Evolutionary conservation across 2,113 vertebrate species (phyloP), one percentile per base, ranked within the genome.

Genomic region (Syngnathus floridae): DNA sequence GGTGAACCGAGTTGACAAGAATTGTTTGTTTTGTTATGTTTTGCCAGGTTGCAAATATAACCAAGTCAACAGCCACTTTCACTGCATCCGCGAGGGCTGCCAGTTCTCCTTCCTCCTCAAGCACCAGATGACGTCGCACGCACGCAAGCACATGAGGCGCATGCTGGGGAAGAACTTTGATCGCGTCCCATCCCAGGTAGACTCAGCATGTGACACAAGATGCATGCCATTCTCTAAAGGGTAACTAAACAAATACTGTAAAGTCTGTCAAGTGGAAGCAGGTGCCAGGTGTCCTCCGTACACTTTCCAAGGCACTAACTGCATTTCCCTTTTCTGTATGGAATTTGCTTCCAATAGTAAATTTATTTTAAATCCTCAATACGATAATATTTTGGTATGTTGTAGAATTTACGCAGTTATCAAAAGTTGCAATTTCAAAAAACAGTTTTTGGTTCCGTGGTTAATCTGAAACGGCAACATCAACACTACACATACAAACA

Each of bases 21-120:
- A 72, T 61, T 19, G 1, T 58, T 64, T 36, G 45, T 67, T 72
- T 66, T 51, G n/a, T 58, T 11, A 31, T 66, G 16, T 75, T 54
- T 65, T 65, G n/a, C 0, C 82, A 99, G 97, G 97, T 72, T 99
- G 96, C 82, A 98, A 99, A 80, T 98, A 99, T 84, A 98, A 98
- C 91, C 96, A 98, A 87, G 94, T 98, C 83, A 98, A 97, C 87
- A 99, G 96, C 80, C 97, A 99, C 85, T 99, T 99, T 89, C 97
- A 99, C 88, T 99, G 97, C 88, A 98, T 98, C 83, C 93, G 96
- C 0, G 96, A 98, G 49, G 96, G 92, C 81, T 99, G 97, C 91
- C 95, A 96, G 90, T 99, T 99, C 90, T 99, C 97, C 90, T 99
- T 99, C 91, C 92, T 99, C 75, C 95, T 99, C 65, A 98, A 99